Conservation (phyloP, 2,797 vertebrate genomes). For the Platalea minor region DNA sequence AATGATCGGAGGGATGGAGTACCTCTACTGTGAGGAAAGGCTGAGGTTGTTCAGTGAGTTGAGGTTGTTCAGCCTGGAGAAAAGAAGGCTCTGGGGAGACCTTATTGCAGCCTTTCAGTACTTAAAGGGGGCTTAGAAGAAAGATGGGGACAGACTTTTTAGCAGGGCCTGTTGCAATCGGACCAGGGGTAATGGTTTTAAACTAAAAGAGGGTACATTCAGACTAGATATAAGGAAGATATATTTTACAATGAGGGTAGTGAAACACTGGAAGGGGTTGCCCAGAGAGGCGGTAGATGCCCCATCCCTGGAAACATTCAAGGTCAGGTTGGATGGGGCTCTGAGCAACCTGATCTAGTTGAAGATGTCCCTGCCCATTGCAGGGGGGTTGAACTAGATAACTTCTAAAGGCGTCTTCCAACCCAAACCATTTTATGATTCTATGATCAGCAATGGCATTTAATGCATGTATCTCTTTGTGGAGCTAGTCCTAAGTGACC, state of each 20-base stretch:
- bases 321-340: neutral
- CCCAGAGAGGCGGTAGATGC: neutral
- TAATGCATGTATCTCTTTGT: neutral
- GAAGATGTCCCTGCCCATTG: neutral
- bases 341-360: neutral
- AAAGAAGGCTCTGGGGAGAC: neutral
- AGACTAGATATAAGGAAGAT: neutral
- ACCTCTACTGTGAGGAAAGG: neutral
- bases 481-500: neutral
- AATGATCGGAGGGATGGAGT: neutral
- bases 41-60: neutral
- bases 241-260: neutral
- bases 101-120: rapidly evolving
- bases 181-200: neutral
- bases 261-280: neutral
- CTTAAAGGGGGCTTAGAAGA: neutral
- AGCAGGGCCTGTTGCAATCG: neutral
- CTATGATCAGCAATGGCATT: neutral
- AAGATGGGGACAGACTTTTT: neutral
- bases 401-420: neutral
- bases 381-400: neutral
- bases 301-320: neutral
- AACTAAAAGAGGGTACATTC: neutral
- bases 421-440: neutral
- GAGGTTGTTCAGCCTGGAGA: neutral